Evolutionary conservation across 2,113 vertebrate genomes (phyloP).

Genomic region (Anarrhichthys ocellatus): DNA sequence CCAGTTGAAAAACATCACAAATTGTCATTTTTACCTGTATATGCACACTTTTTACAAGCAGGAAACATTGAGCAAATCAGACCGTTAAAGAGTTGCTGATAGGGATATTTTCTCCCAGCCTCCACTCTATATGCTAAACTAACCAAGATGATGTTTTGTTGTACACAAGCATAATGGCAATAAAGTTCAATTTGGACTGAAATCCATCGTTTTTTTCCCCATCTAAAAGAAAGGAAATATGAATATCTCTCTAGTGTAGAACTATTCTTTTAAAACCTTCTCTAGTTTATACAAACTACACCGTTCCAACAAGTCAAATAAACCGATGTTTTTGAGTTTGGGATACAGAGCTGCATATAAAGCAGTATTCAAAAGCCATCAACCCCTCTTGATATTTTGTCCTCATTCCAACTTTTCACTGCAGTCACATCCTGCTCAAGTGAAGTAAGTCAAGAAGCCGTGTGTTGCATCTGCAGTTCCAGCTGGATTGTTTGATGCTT

Average conservation of each 20-base stretch:
- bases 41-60: neutral
- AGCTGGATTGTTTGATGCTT: neutral
- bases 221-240: neutral
- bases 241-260: neutral
- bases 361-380: neutral
- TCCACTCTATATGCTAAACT: neutral
- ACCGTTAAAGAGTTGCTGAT: neutral
- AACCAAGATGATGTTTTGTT: neutral
- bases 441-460: constrained; percentile 1
- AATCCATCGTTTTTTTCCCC: neutral
- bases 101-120: neutral
- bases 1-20: neutral
- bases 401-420: neutral
- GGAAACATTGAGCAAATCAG: neutral
- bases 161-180: neutral
- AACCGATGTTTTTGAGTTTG: neutral
- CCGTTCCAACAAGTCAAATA: neutral
- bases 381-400: neutral
- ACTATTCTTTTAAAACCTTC: neutral
- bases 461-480: neutral
- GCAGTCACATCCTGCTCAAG: neutral
- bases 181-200: neutral
- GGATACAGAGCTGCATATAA: neutral
- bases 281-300: neutral
- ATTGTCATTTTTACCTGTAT: neutral